Evolutionary conservation across 2,797 vertebrate species (phyloP).

Genomic region (Gastrophryne carolinensis): DNA sequence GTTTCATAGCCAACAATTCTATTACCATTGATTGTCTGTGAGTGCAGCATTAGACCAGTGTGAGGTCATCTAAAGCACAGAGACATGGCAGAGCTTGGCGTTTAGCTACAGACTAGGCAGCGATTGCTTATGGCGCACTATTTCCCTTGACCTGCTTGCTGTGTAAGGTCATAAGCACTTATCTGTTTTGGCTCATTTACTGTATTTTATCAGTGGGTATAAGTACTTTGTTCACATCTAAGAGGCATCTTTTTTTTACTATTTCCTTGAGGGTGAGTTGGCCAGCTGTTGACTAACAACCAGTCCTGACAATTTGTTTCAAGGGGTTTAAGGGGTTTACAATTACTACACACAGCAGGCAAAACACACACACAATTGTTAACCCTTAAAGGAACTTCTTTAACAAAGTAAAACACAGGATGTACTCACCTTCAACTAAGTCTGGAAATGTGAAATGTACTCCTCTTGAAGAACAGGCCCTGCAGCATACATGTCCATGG

Average conservation of each 20-base stretch:
- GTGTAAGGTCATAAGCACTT: not conserved
- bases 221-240: not conserved
- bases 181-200: not conserved
- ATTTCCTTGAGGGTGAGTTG: not conserved
- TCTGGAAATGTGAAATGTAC: too few relatives aligned
- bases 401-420: too few relatives aligned
- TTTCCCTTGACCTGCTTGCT: not conserved
- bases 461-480: too few relatives aligned
- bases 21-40: constrained; percentile 50
- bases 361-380: too few relatives aligned
- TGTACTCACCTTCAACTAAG: too few relatives aligned
- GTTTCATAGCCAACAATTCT: constrained; percentile 49
- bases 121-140: constrained; percentile 9
- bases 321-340: too few relatives aligned
- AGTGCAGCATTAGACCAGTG: constrained; percentile 23
- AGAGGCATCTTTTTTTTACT: not conserved
- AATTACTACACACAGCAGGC: too few relatives aligned
- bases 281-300: not conserved
- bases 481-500: too few relatives aligned
- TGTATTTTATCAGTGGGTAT: not conserved
- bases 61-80: constrained; percentile 31
- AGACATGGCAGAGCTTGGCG: not conserved
- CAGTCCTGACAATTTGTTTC: not conserved
- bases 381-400: too few relatives aligned
- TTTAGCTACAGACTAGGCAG: not conserved